phyloP scores from a whole-genome alignment of 2,797 vertebrate species.

The Dendrocincla fuliginosa region DNA sequence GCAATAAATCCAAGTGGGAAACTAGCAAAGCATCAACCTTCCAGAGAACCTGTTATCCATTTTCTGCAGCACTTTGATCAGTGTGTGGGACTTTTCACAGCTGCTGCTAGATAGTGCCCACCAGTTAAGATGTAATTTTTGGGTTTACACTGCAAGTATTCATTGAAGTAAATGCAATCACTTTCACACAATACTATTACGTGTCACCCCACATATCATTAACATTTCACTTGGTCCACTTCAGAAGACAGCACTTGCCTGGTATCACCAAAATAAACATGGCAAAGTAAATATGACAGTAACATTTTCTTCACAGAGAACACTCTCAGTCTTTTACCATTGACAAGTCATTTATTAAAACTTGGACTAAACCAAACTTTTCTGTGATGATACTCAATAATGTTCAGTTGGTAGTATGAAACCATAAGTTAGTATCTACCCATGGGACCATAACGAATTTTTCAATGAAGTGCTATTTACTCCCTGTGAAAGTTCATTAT shows the following conservation, averaged over 20 bases:
- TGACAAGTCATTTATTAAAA: not conserved
- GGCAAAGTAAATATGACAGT: not conserved
- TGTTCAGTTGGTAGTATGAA: not conserved
- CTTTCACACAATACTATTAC: not conserved
- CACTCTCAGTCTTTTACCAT: not conserved
- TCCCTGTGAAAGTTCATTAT: not conserved
- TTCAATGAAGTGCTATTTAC: not conserved
- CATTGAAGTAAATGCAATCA: not conserved
- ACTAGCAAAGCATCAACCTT: not conserved
- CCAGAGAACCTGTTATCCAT: not conserved
- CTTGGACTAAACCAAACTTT: not conserved
- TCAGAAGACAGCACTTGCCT: not conserved
- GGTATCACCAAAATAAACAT: not conserved
- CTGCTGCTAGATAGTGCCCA: not conserved
- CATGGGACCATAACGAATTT: not conserved
- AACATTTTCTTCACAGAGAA: not conserved
- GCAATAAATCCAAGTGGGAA: not conserved
- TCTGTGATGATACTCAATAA: not conserved
- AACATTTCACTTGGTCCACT: not conserved
- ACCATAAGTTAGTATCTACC: not conserved
- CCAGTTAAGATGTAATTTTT: slow-evolving; percentile 4
- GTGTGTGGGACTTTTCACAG: not conserved
- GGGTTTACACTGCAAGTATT: not conserved
- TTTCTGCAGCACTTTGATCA: not conserved
- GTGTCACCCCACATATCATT: not conserved